A percentile compares a stretch with the other conserved stretches of the same genome.
Evolutionary conservation across 2,797 vertebrate species (phyloP).

Genomic region (Hafferia zeledoni): DNA sequence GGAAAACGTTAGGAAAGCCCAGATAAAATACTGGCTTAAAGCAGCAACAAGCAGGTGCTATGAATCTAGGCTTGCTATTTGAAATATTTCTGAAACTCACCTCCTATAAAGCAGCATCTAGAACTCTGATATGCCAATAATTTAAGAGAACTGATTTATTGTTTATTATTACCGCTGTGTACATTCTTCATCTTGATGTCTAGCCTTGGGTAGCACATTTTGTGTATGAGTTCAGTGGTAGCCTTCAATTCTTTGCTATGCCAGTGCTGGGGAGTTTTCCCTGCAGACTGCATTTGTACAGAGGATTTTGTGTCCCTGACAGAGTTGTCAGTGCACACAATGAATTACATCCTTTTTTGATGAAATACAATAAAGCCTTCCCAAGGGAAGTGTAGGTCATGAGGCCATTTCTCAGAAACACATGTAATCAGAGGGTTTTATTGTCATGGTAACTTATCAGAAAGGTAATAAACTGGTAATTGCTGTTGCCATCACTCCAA

Average conservation of each 20-base stretch:
- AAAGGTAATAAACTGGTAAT: not conserved
- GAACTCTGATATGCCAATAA: not conserved
- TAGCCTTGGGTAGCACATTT: not conserved
- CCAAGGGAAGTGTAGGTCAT: slow-evolving; percentile 13
- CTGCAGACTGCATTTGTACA: not conserved
- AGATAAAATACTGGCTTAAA: not conserved
- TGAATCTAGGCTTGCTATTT: not conserved
- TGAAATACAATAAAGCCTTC: not conserved
- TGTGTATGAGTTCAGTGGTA: not conserved
- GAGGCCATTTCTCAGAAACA: not conserved
- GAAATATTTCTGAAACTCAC: not conserved
- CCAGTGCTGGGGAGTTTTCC: not conserved
- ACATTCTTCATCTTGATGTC: not conserved
- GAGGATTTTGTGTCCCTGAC: not conserved
- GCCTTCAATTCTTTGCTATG: not conserved
- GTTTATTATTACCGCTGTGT: not conserved
- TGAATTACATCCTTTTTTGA: not conserved
- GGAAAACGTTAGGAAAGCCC: not conserved
- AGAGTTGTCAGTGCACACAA: not conserved
- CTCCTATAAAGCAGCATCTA: not conserved
- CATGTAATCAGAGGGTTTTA: not conserved
- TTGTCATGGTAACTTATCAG: not conserved
- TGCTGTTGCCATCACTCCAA: not conserved
- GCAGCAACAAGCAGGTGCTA: not conserved
- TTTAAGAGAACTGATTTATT: not conserved